phyloP scores from a whole-genome alignment of 2,888 invertebrate species.

The Ormyrus pomaceus region DNA sequence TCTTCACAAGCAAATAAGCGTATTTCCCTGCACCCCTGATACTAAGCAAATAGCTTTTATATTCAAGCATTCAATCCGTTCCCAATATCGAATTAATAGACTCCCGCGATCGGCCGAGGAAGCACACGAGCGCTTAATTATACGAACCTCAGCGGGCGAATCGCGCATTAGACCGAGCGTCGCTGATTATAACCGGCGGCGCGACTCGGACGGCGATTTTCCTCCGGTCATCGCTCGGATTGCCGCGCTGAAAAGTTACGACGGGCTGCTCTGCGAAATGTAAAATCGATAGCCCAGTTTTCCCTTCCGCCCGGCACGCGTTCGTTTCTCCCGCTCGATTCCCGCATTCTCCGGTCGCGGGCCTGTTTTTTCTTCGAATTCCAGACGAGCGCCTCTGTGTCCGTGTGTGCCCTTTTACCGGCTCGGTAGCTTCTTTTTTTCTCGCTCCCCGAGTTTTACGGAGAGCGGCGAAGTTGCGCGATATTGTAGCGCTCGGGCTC shows the following conservation, averaged over 20 bases:
- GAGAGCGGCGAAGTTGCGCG: neutral
- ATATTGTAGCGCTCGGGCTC: neutral
- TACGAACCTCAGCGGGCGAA: no score
- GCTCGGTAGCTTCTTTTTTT: no score
- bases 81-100: no score
- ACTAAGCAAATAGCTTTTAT: no score
- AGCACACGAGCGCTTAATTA: neutral
- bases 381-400: neutral
- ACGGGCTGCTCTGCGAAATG: constrained; percentile 22
- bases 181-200: constrained; percentile 3
- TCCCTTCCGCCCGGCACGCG: constrained; percentile 5
- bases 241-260: constrained; percentile 39
- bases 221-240: constrained; percentile 32
- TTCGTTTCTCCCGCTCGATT: neutral
- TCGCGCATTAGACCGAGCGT: no score
- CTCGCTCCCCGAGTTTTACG: no score
- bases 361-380: constrained; percentile 22
- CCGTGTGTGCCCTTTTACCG: no score
- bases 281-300: constrained; percentile 53
- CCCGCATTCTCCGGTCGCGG: neutral
- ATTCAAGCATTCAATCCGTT: no score
- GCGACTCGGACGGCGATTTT: neutral
- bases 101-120: no score
- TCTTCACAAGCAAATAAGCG: no score
- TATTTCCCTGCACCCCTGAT: no score